Percentiles rank a stretch among this genome's conserved stretches.
Conservation (phyloP, 2,888 invertebrate species). For the Cephus rjabovi region DNA sequence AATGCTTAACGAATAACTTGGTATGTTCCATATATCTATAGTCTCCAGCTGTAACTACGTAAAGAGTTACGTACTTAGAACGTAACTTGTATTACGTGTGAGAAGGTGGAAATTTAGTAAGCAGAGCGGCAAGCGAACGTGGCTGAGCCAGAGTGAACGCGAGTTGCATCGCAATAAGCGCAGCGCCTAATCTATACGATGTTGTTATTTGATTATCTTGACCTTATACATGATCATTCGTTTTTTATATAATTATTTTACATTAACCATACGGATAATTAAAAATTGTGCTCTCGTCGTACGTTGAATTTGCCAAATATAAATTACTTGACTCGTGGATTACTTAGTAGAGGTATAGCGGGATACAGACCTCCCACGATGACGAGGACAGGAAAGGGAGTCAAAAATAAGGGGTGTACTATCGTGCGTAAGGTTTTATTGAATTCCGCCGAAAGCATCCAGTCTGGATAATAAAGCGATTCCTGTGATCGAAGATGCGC, state of each 20-base stretch:
- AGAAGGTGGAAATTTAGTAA: constrained; percentile 12
- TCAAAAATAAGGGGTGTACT: neutral
- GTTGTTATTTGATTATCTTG: neutral
- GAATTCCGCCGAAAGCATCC: constrained; percentile 21
- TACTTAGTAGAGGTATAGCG: neutral
- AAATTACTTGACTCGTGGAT: neutral
- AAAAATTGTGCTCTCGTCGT: neutral
- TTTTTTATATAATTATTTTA: neutral
- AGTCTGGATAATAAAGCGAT: constrained; percentile 21
- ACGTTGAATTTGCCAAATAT: neutral
- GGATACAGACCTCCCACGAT: neutral
- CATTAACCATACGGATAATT: neutral
- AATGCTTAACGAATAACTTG: neutral
- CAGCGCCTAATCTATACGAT: neutral
- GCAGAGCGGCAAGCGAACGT: constrained; percentile 13
- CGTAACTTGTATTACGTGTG: neutral
- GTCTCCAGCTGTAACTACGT: neutral
- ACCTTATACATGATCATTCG: neutral
- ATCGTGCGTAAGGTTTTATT: constrained; percentile 15
- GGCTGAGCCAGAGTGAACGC: constrained; percentile 11
- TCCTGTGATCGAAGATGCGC: constrained; percentile 22
- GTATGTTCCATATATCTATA: neutral
- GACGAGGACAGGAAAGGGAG: neutral
- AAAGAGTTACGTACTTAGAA: neutral
- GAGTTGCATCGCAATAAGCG: constrained; percentile 17